phyloP scores from a whole-genome alignment of 2,113 vertebrate genomes.

The Pteronura brasiliensis region DNA sequence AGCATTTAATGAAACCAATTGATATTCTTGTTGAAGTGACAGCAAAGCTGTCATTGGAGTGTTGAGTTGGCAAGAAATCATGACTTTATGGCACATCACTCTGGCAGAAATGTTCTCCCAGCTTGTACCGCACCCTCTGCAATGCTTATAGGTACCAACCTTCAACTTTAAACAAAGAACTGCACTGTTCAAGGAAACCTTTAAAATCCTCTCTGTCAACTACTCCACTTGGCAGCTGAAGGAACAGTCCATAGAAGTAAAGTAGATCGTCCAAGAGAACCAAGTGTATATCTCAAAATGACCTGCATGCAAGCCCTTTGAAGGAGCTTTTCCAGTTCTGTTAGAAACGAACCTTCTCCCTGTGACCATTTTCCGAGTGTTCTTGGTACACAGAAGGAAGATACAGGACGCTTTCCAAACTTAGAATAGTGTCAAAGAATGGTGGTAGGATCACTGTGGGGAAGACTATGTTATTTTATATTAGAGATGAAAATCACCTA shows the following conservation, averaged over 20 bases:
- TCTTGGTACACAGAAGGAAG: neutral
- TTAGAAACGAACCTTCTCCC: neutral
- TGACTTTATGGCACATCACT: neutral
- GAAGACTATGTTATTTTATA: neutral
- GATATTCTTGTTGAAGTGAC: neutral
- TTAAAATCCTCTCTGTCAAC: neutral
- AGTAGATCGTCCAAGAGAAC: neutral
- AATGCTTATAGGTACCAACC: neutral
- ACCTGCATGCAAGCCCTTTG: neutral
- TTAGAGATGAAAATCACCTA: neutral
- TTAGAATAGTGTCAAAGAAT: neutral
- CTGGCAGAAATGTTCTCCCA: neutral
- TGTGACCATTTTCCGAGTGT: neutral
- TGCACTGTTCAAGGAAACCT: neutral
- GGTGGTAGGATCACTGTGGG: neutral
- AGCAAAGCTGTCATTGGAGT: neutral
- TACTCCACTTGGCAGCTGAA: neutral
- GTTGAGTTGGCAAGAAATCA: neutral
- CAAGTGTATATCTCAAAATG: neutral
- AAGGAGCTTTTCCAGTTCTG: neutral
- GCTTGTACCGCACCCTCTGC: neutral
- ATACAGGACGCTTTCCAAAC: neutral
- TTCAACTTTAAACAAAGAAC: neutral
- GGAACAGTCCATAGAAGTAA: neutral
- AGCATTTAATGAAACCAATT: neutral